Percentiles rank a stretch among this genome's conserved stretches.
phyloP scores from a whole-genome alignment of 2,888 invertebrate species.

The Trichogramma dendrolimi region DNA sequence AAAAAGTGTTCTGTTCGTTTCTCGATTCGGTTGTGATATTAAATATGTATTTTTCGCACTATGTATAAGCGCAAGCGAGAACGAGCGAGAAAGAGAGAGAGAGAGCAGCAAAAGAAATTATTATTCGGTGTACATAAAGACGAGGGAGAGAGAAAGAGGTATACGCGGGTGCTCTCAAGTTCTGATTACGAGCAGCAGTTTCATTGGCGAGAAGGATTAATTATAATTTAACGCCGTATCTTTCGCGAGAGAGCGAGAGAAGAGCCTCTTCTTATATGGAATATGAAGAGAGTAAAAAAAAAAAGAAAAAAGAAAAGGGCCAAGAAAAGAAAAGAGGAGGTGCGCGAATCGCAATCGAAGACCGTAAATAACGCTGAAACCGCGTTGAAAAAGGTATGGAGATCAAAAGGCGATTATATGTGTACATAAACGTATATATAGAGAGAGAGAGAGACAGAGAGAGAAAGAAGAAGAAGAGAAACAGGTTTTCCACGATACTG shows the following conservation, averaged over 20 bases:
- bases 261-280: no score
- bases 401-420: constrained; percentile 24
- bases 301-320: background rate
- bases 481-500: constrained; percentile 25
- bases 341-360: constrained; percentile 9
- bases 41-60: no score
- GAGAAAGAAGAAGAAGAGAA: constrained; percentile 7
- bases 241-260: background rate
- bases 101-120: no score
- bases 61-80: no score
- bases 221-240: constrained; percentile 19
- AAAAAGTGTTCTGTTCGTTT: no score
- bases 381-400: constrained; percentile 15
- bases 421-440: background rate
- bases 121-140: no score
- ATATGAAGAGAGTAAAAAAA: background rate
- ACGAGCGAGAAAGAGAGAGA: no score
- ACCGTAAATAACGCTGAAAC: constrained; percentile 19
- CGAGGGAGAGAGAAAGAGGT: no score
- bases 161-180: no score
- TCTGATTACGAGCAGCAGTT: no score
- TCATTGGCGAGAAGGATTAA: constrained; percentile 7
- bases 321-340: background rate
- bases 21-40: no score
- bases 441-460: background rate